These are phyloP conservation scores for Trichogramma dendrolimi DNA, from an alignment of 2,888 invertebrate species.

Conservation along the genomic window DNA sequence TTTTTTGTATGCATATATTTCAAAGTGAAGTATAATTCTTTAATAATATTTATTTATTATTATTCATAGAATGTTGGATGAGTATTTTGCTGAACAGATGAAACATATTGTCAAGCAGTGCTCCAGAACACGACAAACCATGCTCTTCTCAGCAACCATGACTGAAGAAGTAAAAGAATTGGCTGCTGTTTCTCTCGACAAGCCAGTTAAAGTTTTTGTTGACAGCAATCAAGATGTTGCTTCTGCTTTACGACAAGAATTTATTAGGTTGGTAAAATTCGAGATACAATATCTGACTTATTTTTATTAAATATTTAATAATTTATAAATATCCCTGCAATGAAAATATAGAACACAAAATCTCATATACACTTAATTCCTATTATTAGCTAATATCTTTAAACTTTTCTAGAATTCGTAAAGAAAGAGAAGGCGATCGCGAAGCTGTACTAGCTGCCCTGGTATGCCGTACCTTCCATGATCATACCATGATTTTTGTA, in stretches of 20 bases:
- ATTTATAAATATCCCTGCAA: conserved; percentile 5
- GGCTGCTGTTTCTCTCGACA: conserved; percentile 85
- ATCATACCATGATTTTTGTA: conserved; percentile 91
- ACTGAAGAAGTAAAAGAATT: conserved; percentile 95
- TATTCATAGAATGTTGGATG: conserved; percentile 82
- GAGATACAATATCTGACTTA: background rate
- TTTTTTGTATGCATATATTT: background rate
- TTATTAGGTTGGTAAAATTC: conserved; percentile 62
- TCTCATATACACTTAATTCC: background rate
- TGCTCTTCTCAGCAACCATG: conserved; percentile 99
- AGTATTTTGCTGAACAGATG: conserved; percentile 98
- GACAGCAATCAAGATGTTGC: conserved; percentile 96
- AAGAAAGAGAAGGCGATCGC: conserved; percentile 82
- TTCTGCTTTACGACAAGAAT: conserved; percentile 92
- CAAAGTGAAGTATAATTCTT: too few species aligned
- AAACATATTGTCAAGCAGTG: conserved; percentile 95
- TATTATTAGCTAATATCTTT: too few species aligned
- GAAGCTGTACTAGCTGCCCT: conserved; percentile 83
- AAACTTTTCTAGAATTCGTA: conserved; percentile 64
- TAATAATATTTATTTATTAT: too few species aligned
- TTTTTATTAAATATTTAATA: conserved; percentile 1
- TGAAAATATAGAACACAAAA: too few species aligned
- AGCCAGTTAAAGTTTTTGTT: conserved; percentile 92
- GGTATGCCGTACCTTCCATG: conserved; percentile 82
- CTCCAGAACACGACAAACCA: conserved; percentile 85